Evolutionary conservation across 2,113 vertebrate species (phyloP).

Genomic region (Antigone vipio): DNA sequence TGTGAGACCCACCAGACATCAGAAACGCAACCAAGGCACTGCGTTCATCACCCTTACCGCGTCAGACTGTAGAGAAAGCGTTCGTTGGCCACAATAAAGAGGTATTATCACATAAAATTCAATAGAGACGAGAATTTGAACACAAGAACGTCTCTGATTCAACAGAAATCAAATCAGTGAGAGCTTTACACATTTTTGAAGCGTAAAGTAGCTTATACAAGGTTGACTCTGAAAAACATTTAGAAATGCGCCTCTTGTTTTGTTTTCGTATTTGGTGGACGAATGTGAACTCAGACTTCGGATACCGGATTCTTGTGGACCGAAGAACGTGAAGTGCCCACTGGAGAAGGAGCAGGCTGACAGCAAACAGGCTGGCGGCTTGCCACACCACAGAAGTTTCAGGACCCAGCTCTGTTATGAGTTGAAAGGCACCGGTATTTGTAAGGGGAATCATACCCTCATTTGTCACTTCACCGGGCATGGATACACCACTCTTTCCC

Average conservation of each 20-base stretch:
- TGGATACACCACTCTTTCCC: background rate
- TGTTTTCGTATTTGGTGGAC: background rate
- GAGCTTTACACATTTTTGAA: background rate
- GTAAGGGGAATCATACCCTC: background rate
- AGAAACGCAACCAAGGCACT: background rate
- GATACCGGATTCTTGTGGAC: background rate
- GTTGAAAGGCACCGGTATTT: background rate
- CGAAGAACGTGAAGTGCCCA: background rate
- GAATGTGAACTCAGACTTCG: background rate
- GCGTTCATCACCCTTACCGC: background rate
- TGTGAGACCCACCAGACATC: background rate
- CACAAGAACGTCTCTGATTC: background rate
- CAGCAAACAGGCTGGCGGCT: background rate
- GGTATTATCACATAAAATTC: background rate
- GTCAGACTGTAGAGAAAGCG: background rate
- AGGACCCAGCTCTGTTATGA: background rate
- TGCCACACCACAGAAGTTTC: background rate
- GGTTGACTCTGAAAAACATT: background rate
- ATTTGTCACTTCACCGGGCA: background rate
- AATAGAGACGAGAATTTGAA: background rate
- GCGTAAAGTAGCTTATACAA: background rate
- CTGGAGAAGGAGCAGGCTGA: background rate
- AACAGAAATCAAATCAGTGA: background rate
- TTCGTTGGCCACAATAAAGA: background rate
- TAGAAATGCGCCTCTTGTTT: background rate